Conservation (phyloP, 2,113 vertebrate genomes). For the Bubo bubo region DNA sequence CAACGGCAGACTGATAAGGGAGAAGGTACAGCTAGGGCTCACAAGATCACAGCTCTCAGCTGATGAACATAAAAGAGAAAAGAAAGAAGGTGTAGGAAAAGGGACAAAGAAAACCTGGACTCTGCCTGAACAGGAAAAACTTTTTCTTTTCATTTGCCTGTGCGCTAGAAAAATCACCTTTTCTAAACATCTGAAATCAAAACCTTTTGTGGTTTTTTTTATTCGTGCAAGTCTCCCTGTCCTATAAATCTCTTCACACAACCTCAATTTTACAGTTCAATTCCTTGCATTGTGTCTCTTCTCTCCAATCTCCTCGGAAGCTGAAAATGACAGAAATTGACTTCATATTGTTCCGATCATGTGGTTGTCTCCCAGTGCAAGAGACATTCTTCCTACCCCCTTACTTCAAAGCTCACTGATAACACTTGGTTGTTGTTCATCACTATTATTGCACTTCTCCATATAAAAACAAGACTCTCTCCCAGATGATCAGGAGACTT, state of each 20-base stretch:
- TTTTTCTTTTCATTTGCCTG: neutral
- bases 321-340: neutral
- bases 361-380: neutral
- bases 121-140: neutral
- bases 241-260: neutral
- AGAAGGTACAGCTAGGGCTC: neutral
- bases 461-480: neutral
- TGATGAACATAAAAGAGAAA: neutral
- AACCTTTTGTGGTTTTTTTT: neutral
- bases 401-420: constrained; percentile 2
- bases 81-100: neutral
- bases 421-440: neutral
- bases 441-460: neutral
- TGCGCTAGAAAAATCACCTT: neutral
- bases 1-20: neutral
- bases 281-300: neutral
- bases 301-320: neutral
- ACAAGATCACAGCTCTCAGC: neutral
- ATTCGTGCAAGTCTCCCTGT: neutral
- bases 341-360: neutral
- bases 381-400: neutral
- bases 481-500: neutral
- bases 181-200: neutral
- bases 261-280: neutral
- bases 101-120: neutral